Percentiles rank a stretch among this genome's conserved stretches.
These are phyloP conservation scores for Varecia variegata DNA, from an alignment of 2,797 vertebrate species.

Conservation along the genomic window DNA sequence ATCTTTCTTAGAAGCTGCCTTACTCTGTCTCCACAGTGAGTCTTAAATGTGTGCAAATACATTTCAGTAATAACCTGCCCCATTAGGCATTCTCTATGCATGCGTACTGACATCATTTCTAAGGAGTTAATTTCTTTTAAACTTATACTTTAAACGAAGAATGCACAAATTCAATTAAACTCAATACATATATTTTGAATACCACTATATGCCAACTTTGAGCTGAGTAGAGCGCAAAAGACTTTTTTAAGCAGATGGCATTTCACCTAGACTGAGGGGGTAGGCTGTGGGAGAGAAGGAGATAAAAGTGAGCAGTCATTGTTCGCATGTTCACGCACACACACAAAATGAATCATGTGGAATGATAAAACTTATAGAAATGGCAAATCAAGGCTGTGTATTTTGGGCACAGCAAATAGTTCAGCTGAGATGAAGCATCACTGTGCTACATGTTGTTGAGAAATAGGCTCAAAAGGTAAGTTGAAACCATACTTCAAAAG, in stretches of 20 bases:
- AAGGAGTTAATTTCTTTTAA: neutral
- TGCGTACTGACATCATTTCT: neutral
- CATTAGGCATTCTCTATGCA: neutral
- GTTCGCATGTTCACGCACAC: neutral
- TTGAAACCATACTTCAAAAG: neutral
- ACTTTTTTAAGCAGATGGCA: neutral
- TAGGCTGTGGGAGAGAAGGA: neutral
- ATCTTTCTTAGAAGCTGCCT: constrained; percentile 1
- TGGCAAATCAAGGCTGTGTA: neutral
- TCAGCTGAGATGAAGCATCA: neutral
- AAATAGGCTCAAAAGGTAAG: neutral
- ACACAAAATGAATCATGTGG: neutral
- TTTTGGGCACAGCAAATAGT: neutral
- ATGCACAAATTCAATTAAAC: neutral
- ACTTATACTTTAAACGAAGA: neutral
- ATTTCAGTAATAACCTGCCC: neutral
- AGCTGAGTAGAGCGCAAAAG: neutral
- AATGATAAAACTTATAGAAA: neutral
- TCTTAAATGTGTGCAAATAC: neutral
- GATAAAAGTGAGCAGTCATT: neutral
- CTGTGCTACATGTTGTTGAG: neutral
- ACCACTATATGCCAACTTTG: neutral
- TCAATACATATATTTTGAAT: neutral
- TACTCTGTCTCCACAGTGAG: neutral
- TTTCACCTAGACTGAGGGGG: neutral